Evolutionary conservation across 1,140 invertebrate species (phyloP).

Genomic region (Manduca sexta): DNA sequence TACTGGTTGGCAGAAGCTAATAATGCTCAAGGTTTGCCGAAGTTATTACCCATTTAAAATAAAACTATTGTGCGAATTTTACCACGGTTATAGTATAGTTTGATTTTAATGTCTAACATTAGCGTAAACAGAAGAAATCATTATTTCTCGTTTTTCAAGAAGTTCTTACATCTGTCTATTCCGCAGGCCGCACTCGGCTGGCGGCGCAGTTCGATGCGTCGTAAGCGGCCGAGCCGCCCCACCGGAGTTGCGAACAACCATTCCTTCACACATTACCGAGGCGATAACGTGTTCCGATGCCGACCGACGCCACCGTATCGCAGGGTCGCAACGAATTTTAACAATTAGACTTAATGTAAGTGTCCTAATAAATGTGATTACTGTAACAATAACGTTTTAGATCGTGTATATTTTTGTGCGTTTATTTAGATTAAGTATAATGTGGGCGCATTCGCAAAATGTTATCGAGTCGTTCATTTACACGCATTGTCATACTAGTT

Average conservation of each 20-base stretch:
- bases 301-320: slow-evolving; percentile 24
- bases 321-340: slow-evolving; percentile 64
- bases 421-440: slow-evolving; percentile 61
- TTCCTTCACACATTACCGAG: slow-evolving; percentile 34
- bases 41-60: no score
- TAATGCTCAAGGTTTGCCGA: no score
- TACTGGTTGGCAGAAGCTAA: no score
- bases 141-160: no score
- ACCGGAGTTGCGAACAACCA: slow-evolving; percentile 31
- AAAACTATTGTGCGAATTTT: no score
- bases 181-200: slow-evolving; percentile 61
- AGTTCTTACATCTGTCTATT: no score
- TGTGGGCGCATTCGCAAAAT: slow-evolving; percentile 50
- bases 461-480: slow-evolving; percentile 30
- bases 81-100: no score
- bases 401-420: slow-evolving; percentile 70
- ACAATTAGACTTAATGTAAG: slow-evolving; percentile 51
- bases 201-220: slow-evolving; percentile 67
- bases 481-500: no score
- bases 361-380: slow-evolving; percentile 69
- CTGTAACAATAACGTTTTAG: slow-evolving; percentile 71
- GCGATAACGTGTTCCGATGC: slow-evolving; percentile 32
- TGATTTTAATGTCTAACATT: no score
- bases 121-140: no score
- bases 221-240: no score